Percentiles rank a stretch among this genome's conserved stretches.
These are phyloP conservation scores for Macrosiphum euphorbiae DNA, from an alignment of 2,888 invertebrate genomes.

Conservation along the genomic window DNA sequence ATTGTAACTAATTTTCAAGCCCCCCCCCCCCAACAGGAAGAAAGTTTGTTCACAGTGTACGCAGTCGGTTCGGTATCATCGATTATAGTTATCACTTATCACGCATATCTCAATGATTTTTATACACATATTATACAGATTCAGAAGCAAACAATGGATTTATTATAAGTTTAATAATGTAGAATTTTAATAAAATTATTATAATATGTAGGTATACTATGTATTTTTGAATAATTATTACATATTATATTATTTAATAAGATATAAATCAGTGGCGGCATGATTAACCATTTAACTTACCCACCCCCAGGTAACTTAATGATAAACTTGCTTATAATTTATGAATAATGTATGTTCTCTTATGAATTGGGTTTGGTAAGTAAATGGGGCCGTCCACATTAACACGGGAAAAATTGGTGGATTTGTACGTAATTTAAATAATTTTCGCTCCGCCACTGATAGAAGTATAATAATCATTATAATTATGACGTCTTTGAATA, in stretches of 20 bases:
- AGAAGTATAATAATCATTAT: neutral
- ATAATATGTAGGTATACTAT: neutral
- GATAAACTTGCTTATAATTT: too few relatives aligned
- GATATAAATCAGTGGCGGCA: too few relatives aligned
- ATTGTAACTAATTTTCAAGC: too few relatives aligned
- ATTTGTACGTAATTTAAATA: neutral
- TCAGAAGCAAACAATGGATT: too few relatives aligned
- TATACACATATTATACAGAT: neutral
- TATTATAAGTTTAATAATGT: neutral
- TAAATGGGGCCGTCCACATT: neutral
- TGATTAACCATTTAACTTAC: too few relatives aligned
- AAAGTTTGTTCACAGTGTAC: neutral
- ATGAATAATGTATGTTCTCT: too few relatives aligned
- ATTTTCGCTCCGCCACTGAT: neutral
- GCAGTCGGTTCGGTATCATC: neutral
- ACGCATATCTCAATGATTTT: neutral
- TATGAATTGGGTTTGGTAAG: too few relatives aligned
- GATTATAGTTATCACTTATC: neutral
- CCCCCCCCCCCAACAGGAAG: neutral
- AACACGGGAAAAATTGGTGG: neutral
- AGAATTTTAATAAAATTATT: neutral
- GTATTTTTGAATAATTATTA: neutral
- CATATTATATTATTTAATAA: neutral
- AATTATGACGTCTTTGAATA: slow-evolving; percentile 69
- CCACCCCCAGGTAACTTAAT: too few relatives aligned